Base-by-base conservation (phyloP, 2,797 vertebrate species). In the Onychomys arenicola region DNA sequence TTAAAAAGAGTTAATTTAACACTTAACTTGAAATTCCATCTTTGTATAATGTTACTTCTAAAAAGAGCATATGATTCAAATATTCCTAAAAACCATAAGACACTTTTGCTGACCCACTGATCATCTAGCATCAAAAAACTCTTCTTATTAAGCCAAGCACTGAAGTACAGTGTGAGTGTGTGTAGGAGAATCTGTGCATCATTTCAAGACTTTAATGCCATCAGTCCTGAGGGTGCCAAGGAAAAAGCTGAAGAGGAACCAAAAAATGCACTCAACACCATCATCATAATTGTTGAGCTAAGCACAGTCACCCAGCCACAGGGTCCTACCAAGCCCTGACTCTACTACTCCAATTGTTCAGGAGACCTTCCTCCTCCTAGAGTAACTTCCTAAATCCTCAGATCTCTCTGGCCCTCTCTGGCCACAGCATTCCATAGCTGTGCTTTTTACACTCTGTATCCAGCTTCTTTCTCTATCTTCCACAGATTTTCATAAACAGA, bases 31-130 rank as follows among this genome's bases (percentile, higher is more conserved):
- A 95, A 90, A 90, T 89, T 46, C 37, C 19, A 92, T 61, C 19
- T 63, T 80, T 43, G 34, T 59, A 14, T 49, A 80, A 88, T 86
- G 32, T 91, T 90, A 83, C 55, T 77, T 55, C 69, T 57, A 89
- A 96, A 90, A 96, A 89, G 34, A 90, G 3, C 6, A 21, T 40
- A 67, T 95, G 65, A 93, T 75, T 34, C 88, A 71, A 93, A 77
- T 90, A 71, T 67, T 27, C 77, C n/a, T 49, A 84, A 89, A 89
- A 92, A 21, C 12, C 34, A 0, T 14, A 43, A 82, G 59, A 87
- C 1, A 71, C 10, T 43, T 78, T 94, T 77, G 40, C 78, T 95
- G 49, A 46, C 40, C 67, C 86, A 52, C 73, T 19, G 49, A 14
- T 46, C 23, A 29, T 55, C 21, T 19, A 71, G n/a, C 61, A 40